A percentile compares a stretch with the other conserved stretches of the same genome.
Conservation (phyloP, 2,888 invertebrate species). For the Patella ulyssiponensis region DNA sequence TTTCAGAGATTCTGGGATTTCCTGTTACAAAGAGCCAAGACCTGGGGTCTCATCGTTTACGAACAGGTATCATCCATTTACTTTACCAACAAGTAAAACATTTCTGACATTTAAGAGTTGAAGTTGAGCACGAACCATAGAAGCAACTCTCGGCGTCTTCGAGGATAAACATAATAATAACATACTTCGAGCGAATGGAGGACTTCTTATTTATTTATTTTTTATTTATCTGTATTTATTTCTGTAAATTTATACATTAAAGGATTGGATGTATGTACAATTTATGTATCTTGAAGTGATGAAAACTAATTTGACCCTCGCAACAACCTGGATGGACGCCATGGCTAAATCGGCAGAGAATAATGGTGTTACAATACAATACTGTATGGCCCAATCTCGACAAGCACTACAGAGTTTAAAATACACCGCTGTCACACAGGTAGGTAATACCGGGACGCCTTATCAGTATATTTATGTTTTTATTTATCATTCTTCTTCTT, state of each 20-base stretch:
- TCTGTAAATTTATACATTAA: not conserved
- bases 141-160: no score
- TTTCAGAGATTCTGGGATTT: constrained; percentile 60
- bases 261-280: constrained; percentile 67
- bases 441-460: constrained; percentile 44
- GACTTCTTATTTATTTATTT: no score
- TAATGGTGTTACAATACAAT: constrained; percentile 59
- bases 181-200: no score
- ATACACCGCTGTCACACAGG: constrained; percentile 62
- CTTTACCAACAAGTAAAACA: not conserved
- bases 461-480: no score
- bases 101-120: not conserved
- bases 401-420: constrained; percentile 59
- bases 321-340: constrained; percentile 58
- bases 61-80: constrained; percentile 50
- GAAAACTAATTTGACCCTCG: constrained; percentile 48
- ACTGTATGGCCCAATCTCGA: constrained; percentile 63
- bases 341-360: constrained; percentile 61
- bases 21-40: constrained; percentile 45
- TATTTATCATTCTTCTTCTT: no score
- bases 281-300: constrained; percentile 53
- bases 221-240: no score
- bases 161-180: no score
- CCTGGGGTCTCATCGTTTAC: constrained; percentile 56
- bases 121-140: not conserved